Conservation (phyloP, 2,888 invertebrate genomes). For the Phengaris alcon region DNA sequence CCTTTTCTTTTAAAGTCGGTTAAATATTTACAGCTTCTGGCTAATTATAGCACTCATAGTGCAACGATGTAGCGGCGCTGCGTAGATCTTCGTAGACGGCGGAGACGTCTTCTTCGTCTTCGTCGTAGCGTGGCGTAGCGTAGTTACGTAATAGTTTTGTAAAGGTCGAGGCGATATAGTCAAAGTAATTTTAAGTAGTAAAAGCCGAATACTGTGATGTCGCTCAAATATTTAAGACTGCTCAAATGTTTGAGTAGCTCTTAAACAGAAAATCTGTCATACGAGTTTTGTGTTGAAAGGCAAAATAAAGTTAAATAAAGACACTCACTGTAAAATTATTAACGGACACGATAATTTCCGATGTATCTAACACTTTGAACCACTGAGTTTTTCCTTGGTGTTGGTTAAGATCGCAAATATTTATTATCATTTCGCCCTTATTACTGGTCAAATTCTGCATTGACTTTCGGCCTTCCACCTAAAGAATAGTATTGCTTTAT, state of each 20-base stretch:
- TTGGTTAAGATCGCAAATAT: constrained; percentile 53
- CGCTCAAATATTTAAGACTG: neutral
- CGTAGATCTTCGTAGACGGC: neutral
- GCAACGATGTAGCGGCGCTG: neutral
- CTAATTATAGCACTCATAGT: neutral
- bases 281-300: neutral
- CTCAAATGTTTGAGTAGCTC: neutral
- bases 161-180: neutral
- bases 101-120: neutral
- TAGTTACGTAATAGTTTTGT: neutral
- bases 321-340: constrained; percentile 60
- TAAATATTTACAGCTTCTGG: too few relatives aligned
- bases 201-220: neutral
- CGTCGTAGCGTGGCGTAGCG: neutral
- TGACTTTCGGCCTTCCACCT: constrained; percentile 59
- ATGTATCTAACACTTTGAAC: constrained; percentile 58
- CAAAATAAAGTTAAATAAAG: too few relatives aligned
- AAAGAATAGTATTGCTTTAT: constrained; percentile 4
- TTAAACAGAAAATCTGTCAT: neutral
- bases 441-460: constrained; percentile 54
- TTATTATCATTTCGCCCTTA: constrained; percentile 54
- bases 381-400: constrained; percentile 45
- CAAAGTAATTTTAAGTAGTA: neutral
- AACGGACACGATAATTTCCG: constrained; percentile 59
- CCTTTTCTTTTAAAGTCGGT: too few relatives aligned